Base-by-base conservation (phyloP, 2,888 invertebrate species). In the Eurytoma adleriae region DNA sequence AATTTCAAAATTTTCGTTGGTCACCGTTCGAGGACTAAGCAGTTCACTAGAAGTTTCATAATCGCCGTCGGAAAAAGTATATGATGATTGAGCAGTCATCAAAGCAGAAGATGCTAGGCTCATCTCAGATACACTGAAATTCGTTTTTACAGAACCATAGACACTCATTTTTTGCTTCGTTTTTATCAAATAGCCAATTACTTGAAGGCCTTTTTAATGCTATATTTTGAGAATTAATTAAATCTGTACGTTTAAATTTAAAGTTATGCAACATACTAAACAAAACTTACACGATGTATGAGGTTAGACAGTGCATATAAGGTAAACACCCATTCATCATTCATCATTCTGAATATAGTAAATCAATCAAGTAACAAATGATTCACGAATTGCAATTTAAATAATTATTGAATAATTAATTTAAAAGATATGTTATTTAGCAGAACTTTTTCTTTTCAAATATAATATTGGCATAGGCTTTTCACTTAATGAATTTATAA, bases 11-110 rank as follows among this genome's bases (percentile, higher is more conserved):
- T 62, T 18, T 16, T 52, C 16, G 1, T 68, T 18, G 50, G 20
- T 20, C 13, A 20, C 24, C n/a, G 30, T 24, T 3, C 69, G 68
- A 1, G 79, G 72, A 18, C 71, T 76, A 2, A 48, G 40, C 3
- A 72, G 13, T 50, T 81, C 81, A n/a, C 52, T 77, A 2, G 73
- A 70, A 7, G 76, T 82, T 69, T 82, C 82, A 68, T 82, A 79
- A 59, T 79, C 75, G 10, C 18, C 57, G 16, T 77, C 79, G 52
- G 82, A 79, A 30, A 52, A 30, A 2, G 62, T 61, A 61, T 18
- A n/a, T 50, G 62, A 70, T 13, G 82, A 79, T 1, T n/a, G 16
- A 54, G 20, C 16, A 14, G 82, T 77, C 59, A 50, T 68, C 16
- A 68, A 16, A 3, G 67, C 27, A 0, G 78, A 78, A 1, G 74